Evolutionary conservation across 2,113 vertebrate species (phyloP), one percentile per base, ranked within the genome.

Genomic region (Neomonachus schauinslandi): DNA sequence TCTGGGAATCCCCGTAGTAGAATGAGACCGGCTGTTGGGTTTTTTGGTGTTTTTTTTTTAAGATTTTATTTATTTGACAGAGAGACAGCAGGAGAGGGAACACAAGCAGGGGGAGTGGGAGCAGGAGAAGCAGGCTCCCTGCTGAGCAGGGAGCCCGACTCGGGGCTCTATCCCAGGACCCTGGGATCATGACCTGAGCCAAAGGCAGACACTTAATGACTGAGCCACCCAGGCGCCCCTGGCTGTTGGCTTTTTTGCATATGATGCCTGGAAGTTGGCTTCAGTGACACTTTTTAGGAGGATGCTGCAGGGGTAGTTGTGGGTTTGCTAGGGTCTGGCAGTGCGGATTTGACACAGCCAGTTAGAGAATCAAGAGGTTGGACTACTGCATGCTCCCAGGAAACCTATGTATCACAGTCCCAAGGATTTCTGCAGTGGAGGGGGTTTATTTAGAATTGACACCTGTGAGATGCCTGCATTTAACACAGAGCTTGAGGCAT

Each of bases 241-340:
- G 46, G 46, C 46, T 46, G 46, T 46, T 46, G 46, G 46, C 46
- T 46, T 46, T 59, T 93, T 80, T 63, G 65, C 36, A 1, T 2
- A 0, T 11, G 65, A 65, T 53, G 14, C 90, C 87, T 85, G 49
- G 55, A 18, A 53, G 76, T 72, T 21, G 31, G 53, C 65, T 26
- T 69, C 3, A 19, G 10, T 26, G 39, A 42, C 1, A 5, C 16
- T 19, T 59, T 82, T 57, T 12, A 15, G 76, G 39, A 79, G 82
- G 81, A 5, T 5, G 14, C 15, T 0, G 51, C 1, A 1, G 61
- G 22, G 4, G 36, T 53, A 28, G 19, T 39, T 1, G 1, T n/a
- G 74, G 15, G 10, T 85, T 49, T 51, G 24, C 71, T 46, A 1
- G 55, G 39, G 74, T 36, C 80, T 5, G 2, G 15, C 39, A 2